phyloP scores from a whole-genome alignment of 2,113 vertebrate genomes.

The Corythornis madagascariensis region DNA sequence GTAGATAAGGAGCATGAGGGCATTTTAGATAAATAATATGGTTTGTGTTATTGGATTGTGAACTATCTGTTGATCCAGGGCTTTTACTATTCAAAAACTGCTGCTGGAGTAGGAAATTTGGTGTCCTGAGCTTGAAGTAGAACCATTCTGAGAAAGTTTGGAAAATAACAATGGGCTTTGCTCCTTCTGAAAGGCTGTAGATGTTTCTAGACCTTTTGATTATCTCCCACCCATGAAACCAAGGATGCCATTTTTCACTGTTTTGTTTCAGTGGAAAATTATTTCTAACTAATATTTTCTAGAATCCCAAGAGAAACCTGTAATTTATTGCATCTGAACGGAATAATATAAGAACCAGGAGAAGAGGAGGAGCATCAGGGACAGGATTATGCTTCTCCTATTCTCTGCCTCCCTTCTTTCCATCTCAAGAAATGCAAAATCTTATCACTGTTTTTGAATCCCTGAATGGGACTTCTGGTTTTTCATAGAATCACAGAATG shows the following conservation, averaged over 20 bases:
- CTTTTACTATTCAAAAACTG: not conserved
- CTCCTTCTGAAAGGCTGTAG: not conserved
- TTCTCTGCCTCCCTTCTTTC: not conserved
- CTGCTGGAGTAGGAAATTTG: not conserved
- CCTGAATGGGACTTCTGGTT: not conserved
- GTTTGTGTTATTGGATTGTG: not conserved
- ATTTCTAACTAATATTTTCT: not conserved
- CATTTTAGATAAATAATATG: not conserved
- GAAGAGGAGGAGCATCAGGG: not conserved
- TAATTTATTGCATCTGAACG: not conserved
- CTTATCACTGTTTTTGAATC: not conserved
- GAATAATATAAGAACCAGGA: not conserved
- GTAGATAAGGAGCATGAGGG: not conserved
- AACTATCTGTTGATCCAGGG: not conserved
- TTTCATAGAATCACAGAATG: not conserved
- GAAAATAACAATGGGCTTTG: not conserved
- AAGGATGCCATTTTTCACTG: not conserved
- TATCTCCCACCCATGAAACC: not conserved
- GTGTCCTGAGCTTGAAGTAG: not conserved
- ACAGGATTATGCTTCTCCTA: not conserved
- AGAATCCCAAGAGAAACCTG: not conserved
- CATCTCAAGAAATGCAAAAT: not conserved
- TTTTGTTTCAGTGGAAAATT: not conserved
- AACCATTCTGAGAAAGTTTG: not conserved
- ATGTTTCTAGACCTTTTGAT: not conserved